These are phyloP conservation scores for Dynastes grantii DNA, from an alignment of 2,888 invertebrate species.

Conservation along the genomic window DNA sequence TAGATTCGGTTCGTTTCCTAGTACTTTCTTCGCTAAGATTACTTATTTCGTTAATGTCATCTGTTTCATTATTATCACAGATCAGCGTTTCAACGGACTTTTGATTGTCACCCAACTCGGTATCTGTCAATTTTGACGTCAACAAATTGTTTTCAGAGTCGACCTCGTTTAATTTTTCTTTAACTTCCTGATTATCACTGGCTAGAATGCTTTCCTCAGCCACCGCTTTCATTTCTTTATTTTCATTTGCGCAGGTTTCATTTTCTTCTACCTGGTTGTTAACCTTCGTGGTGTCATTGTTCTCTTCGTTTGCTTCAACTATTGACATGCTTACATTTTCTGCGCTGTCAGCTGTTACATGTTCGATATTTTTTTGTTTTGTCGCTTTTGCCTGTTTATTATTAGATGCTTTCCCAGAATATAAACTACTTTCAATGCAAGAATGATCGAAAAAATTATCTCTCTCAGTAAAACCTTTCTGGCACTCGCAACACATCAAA, in stretches of 20 bases:
- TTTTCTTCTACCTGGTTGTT: conserved; percentile 53
- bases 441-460: conserved; percentile 85
- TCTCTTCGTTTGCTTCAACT: conserved; percentile 32
- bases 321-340: conserved; percentile 56
- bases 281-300: conserved; percentile 44
- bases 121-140: conserved; percentile 34
- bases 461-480: conserved; percentile 83
- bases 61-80: conserved; percentile 27
- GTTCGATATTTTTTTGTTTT: conserved; percentile 48
- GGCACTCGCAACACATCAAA: conserved; percentile 87
- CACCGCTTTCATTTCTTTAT: not conserved
- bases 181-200: conserved; percentile 34
- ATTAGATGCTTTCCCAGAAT: not conserved
- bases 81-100: conserved; percentile 9
- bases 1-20: conserved; percentile 19
- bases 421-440: conserved; percentile 69
- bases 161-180: conserved; percentile 45
- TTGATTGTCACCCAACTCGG: conserved; percentile 28
- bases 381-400: conserved; percentile 36
- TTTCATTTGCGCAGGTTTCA: conserved; percentile 49
- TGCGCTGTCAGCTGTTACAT: conserved; percentile 60
- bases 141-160: conserved; percentile 43
- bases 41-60: conserved; percentile 36
- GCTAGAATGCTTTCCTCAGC: conserved; percentile 26
- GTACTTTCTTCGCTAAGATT: conserved; percentile 36